phyloP scores from a whole-genome alignment of 2,113 vertebrate species.

The Himantopus leucocephalus region DNA sequence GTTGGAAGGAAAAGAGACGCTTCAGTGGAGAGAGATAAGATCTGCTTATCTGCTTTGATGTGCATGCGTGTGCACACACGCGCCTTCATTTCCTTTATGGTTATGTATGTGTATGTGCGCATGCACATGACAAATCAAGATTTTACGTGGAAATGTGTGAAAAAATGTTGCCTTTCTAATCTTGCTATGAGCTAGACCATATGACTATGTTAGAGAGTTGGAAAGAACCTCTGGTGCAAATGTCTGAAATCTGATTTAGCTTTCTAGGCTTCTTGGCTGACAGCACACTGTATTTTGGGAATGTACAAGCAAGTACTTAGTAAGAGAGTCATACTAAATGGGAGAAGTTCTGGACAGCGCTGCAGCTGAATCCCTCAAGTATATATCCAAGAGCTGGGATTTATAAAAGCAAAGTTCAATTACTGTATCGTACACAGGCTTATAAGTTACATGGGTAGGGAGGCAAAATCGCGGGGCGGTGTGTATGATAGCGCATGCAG shows the following conservation, averaged over 20 bases:
- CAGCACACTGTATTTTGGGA: constrained; percentile 10
- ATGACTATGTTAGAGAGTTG: constrained; percentile 42
- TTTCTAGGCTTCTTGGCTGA: constrained; percentile 59
- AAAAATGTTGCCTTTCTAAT: constrained; percentile 57
- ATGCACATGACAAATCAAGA: constrained; percentile 12
- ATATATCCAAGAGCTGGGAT: neutral
- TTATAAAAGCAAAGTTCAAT: neutral
- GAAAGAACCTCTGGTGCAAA: constrained; percentile 50
- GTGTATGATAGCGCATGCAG: neutral
- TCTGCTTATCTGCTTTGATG: constrained; percentile 3
- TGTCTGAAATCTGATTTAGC: constrained; percentile 33
- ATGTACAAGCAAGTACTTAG: constrained; percentile 6
- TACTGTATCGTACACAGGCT: neutral
- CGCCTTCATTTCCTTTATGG: neutral
- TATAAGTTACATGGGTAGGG: neutral
- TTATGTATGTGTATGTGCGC: neutral
- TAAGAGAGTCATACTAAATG: neutral
- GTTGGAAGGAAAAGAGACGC: neutral
- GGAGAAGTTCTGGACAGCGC: neutral
- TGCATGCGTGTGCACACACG: neutral
- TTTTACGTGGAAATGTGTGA: constrained; percentile 43
- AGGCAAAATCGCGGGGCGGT: neutral
- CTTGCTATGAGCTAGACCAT: constrained; percentile 45
- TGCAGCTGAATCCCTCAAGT: neutral
- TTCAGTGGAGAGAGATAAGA: constrained; percentile 23